A percentile compares a stretch with the other conserved stretches of the same genome.
phyloP scores from a whole-genome alignment of 2,888 invertebrate genomes.

The Callinectes sapidus region DNA sequence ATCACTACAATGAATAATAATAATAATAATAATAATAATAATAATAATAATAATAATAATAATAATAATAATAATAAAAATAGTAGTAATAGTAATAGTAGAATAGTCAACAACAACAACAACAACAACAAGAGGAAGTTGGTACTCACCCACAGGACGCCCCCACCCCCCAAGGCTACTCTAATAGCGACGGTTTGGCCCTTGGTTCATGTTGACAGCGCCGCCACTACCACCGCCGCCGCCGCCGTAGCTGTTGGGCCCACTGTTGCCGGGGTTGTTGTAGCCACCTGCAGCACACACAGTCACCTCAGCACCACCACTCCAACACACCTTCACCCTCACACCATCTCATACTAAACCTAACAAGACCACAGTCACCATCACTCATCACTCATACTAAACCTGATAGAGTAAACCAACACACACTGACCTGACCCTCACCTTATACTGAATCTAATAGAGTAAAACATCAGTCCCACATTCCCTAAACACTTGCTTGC shows the following conservation, averaged over 20 bases:
- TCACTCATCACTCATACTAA: too few species aligned
- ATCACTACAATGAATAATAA: background rate
- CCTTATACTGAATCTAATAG: too few species aligned
- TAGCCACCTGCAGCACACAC: slow-evolving; percentile 38
- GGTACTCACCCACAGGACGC: slow-evolving; percentile 40
- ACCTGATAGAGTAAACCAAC: too few species aligned
- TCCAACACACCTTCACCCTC: background rate
- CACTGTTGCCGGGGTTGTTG: slow-evolving; percentile 49
- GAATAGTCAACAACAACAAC: background rate
- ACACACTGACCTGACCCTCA: too few species aligned
- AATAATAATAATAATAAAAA: too few species aligned
- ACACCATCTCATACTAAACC: background rate
- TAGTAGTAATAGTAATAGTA: background rate
- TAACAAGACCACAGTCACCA: background rate
- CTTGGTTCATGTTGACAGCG: slow-evolving; percentile 57
- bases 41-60: too few species aligned
- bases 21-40: too few species aligned
- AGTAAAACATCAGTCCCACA: too few species aligned
- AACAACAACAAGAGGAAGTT: background rate
- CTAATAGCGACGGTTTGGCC: slow-evolving; percentile 55
- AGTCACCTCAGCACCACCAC: slow-evolving; percentile 11
- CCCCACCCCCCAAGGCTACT: background rate
- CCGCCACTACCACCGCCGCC: slow-evolving; percentile 55
- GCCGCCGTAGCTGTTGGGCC: slow-evolving; percentile 56
- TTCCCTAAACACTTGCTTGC: too few species aligned